Evolutionary conservation across 2,113 vertebrate genomes (phyloP).

Genomic region (Lamprotornis superbus): DNA sequence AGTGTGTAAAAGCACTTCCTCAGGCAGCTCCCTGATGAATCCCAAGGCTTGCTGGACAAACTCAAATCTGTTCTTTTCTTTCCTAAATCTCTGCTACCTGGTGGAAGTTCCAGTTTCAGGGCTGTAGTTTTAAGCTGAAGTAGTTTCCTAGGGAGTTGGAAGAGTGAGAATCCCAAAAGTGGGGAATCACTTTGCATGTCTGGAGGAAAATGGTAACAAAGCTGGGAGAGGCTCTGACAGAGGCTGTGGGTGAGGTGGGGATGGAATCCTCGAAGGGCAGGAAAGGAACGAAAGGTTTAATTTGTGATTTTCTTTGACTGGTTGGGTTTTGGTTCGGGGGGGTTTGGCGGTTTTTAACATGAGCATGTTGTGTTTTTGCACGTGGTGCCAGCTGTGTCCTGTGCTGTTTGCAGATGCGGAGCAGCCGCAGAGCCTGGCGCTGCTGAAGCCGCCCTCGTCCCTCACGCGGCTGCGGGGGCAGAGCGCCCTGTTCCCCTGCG

Average conservation of each 20-base stretch:
- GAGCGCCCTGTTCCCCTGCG: conserved; percentile 81
- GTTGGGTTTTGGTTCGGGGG: neutral
- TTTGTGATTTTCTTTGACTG: neutral
- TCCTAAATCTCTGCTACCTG: neutral
- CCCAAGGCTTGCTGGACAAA: neutral
- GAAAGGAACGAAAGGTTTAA: neutral
- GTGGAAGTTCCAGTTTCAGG: neutral
- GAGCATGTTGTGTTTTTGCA: too few species aligned
- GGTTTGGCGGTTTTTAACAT: neutral
- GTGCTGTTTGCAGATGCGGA: conserved; percentile 73
- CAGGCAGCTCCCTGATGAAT: neutral
- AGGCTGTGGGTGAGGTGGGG: neutral
- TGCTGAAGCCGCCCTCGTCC: conserved; percentile 78
- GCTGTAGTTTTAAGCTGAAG: neutral
- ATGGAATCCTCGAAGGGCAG: neutral
- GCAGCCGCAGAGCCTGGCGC: conserved; percentile 72
- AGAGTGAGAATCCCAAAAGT: neutral
- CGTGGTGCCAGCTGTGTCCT: neutral
- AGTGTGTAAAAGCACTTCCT: neutral
- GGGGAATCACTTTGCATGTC: neutral
- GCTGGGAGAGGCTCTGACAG: neutral
- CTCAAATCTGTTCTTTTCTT: neutral
- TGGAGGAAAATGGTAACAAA: neutral
- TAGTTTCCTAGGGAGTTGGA: neutral
- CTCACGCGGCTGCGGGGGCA: conserved; percentile 77